Percentiles rank a stretch among this genome's conserved stretches.
phyloP scores from a whole-genome alignment of 1,140 invertebrate species.

The Bombus waltoni region DNA sequence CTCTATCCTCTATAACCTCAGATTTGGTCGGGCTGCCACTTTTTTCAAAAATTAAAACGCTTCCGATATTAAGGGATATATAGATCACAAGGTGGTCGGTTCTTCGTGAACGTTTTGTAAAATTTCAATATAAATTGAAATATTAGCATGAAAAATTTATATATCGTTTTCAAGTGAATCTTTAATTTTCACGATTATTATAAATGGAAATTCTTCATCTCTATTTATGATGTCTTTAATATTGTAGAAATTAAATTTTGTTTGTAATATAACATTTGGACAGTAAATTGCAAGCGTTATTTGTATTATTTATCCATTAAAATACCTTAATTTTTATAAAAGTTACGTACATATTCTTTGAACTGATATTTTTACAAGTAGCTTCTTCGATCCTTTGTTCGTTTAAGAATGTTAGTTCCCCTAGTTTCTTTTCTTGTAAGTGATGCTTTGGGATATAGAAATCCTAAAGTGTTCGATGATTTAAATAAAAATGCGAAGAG shows the following conservation, averaged over 20 bases:
- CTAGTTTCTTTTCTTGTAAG: neutral
- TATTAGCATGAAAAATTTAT: neutral
- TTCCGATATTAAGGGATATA: too few relatives aligned
- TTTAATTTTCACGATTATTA: neutral
- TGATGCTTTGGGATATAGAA: neutral
- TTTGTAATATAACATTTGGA: neutral
- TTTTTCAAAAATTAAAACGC: too few relatives aligned
- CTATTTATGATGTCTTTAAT: neutral
- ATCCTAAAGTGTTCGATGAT: neutral
- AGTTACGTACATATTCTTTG: neutral
- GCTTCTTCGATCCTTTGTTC: neutral
- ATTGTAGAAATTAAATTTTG: neutral
- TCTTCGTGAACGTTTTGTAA: too few relatives aligned
- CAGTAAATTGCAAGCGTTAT: too few relatives aligned
- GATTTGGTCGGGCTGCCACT: too few relatives aligned
- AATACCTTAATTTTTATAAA: neutral
- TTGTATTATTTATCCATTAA: too few relatives aligned
- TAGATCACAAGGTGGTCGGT: too few relatives aligned
- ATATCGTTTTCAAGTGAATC: neutral
- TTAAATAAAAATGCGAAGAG: neutral
- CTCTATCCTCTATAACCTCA: too few relatives aligned
- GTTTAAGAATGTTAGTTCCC: neutral
- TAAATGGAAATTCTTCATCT: too few relatives aligned
- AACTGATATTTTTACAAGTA: neutral
- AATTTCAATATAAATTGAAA: too few relatives aligned